phyloP scores from a whole-genome alignment of 2,113 vertebrate genomes.

The Thalassoma bifasciatum region DNA sequence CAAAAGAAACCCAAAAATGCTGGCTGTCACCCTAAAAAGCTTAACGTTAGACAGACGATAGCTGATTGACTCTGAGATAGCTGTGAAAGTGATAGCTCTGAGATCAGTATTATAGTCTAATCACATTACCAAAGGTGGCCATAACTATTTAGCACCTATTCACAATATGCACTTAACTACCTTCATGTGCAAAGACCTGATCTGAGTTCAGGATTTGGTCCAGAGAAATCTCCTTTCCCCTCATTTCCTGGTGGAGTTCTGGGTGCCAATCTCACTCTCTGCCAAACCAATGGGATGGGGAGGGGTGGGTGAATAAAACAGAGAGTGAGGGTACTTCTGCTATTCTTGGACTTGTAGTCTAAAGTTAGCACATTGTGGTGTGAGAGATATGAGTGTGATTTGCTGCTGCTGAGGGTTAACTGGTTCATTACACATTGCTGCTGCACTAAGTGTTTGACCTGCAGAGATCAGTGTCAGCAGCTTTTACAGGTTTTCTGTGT shows the following conservation, averaged over 20 bases:
- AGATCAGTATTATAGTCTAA: constrained; percentile 45
- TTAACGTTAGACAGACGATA: background rate
- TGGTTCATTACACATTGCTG: constrained; percentile 54
- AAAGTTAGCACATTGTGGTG: constrained; percentile 27
- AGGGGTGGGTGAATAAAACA: constrained; percentile 31
- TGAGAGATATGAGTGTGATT: constrained; percentile 24
- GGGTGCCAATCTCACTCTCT: constrained; percentile 26
- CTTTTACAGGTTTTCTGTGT: constrained; percentile 12
- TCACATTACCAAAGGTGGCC: constrained; percentile 23
- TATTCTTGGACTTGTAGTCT: constrained; percentile 34
- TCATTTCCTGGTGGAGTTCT: constrained; percentile 29
- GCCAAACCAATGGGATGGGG: constrained; percentile 35
- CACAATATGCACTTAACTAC: constrained; percentile 1
- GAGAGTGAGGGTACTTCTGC: constrained; percentile 15
- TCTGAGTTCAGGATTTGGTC: constrained; percentile 46
- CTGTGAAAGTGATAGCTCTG: constrained; percentile 22
- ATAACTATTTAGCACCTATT: constrained; percentile 1
- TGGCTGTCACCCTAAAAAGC: background rate
- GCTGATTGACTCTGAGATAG: background rate
- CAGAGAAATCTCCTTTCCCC: constrained; percentile 42
- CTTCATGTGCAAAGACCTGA: constrained; percentile 32
- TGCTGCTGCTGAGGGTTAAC: constrained; percentile 27
- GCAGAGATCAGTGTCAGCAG: constrained; percentile 40
- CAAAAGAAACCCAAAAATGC: background rate
- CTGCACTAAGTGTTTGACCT: constrained; percentile 16